These are phyloP conservation scores for Nesospiza acunhae DNA, from an alignment of 2,113 vertebrate species.

Conservation along the genomic window DNA sequence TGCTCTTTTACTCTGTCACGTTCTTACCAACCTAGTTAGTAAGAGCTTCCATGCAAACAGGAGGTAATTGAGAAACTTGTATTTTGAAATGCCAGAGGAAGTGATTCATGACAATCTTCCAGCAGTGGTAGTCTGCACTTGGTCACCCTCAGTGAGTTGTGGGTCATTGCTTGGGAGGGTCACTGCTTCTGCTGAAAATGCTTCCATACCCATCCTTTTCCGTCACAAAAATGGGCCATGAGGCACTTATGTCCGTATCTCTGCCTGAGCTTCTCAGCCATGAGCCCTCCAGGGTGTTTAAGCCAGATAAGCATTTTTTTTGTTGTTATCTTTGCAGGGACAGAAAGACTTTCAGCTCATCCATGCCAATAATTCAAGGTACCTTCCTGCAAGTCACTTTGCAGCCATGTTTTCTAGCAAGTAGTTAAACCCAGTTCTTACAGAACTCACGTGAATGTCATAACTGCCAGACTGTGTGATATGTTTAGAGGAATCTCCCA, in stretches of 20 bases:
- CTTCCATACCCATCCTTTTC: not conserved
- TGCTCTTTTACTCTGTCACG: not conserved
- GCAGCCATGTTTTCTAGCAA: not conserved
- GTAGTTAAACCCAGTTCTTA: not conserved
- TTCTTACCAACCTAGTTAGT: not conserved
- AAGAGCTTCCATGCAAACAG: not conserved
- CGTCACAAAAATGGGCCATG: not conserved
- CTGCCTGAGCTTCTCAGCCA: not conserved
- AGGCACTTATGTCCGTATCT: not conserved
- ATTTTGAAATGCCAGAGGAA: constrained; percentile 32
- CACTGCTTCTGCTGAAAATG: not conserved
- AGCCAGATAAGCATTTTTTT: not conserved
- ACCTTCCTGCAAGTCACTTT: not conserved
- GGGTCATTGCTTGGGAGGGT: not conserved
- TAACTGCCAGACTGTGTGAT: not conserved
- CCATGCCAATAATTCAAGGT: not conserved
- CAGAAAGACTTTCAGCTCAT: not conserved
- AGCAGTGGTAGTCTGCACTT: not conserved
- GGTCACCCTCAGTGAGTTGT: not conserved
- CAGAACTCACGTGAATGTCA: not conserved
- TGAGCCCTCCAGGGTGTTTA: not conserved
- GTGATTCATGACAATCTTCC: not conserved
- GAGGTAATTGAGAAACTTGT: not conserved
- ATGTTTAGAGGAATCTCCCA: not conserved
- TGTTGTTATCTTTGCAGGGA: not conserved